Conservation (phyloP, 2,113 vertebrate genomes). For the Hypanus sabinus region DNA sequence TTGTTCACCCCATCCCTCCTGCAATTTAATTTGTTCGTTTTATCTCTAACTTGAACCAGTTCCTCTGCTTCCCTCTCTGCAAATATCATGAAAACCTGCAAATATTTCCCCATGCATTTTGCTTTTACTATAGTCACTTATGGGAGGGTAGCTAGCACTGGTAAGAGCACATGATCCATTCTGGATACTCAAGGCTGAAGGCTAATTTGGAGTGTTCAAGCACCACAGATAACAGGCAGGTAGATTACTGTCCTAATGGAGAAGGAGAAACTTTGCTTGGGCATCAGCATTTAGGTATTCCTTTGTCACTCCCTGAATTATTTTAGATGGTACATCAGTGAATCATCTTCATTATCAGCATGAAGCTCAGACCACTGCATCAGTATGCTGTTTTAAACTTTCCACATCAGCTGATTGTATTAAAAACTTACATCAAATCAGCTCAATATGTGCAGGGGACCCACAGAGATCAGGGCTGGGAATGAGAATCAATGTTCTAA, state of each 20-base stretch:
- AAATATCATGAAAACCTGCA: no score
- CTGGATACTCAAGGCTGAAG: not conserved
- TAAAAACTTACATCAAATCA: not conserved
- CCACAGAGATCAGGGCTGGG: not conserved
- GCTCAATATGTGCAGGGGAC: not conserved
- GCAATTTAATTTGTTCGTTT: no score
- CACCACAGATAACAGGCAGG: not conserved
- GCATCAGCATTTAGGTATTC: not conserved
- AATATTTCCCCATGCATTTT: not conserved
- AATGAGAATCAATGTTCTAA: not conserved
- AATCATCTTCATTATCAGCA: not conserved
- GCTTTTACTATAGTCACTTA: not conserved
- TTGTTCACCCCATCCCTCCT: no score
- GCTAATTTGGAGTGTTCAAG: not conserved
- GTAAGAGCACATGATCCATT: not conserved
- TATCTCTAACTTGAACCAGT: no score
- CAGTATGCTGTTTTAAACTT: not conserved
- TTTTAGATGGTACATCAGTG: not conserved
- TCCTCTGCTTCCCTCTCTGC: no score
- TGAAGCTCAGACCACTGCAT: not conserved
- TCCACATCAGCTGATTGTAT: not conserved
- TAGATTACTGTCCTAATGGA: not conserved
- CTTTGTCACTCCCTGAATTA: not conserved
- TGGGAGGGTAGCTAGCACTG: not conserved
- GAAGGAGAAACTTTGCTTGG: not conserved